Percentiles rank a stretch among this genome's conserved stretches.
These are phyloP conservation scores for Calephelis virginiensis DNA, from an alignment of 1,140 invertebrate genomes.

Conservation along the genomic window DNA sequence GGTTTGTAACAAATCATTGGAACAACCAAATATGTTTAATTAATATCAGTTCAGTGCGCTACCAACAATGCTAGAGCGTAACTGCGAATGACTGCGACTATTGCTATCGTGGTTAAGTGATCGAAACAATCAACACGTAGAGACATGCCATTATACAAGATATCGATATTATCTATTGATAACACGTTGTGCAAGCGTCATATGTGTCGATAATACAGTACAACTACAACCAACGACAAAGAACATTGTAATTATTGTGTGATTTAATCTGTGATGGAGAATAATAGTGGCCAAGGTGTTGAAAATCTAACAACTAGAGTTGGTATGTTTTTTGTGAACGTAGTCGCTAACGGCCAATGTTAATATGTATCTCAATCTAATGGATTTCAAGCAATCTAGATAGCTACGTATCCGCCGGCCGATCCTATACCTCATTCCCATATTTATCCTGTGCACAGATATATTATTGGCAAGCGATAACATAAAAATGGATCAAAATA, in stretches of 20 bases:
- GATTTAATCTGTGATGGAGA: constrained; percentile 19
- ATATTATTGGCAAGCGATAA: too few species aligned
- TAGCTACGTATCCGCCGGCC: too few species aligned
- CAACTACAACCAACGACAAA: constrained; percentile 31
- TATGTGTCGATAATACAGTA: constrained; percentile 35
- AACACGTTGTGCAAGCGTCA: constrained; percentile 29
- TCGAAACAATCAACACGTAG: constrained; percentile 13
- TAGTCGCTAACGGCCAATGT: too few species aligned
- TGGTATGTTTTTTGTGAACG: constrained; percentile 3
- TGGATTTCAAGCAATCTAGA: too few species aligned
- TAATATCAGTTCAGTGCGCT: too few species aligned
- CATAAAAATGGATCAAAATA: too few species aligned
- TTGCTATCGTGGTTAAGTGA: neutral
- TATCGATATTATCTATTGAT: constrained; percentile 43
- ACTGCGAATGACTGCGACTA: neutral
- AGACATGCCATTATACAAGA: constrained; percentile 20
- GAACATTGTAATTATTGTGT: constrained; percentile 31
- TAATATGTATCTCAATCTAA: too few species aligned
- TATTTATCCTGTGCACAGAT: too few species aligned
- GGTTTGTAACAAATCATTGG: too few species aligned
- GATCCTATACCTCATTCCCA: too few species aligned
- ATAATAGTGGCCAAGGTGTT: constrained; percentile 9
- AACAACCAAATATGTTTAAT: too few species aligned
- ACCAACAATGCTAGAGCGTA: too few species aligned
- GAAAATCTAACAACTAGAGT: constrained; percentile 33